Evolutionary conservation across 2,797 vertebrate genomes (phyloP), one percentile per base, ranked within the genome.

Genomic region (Natrix natrix): DNA sequence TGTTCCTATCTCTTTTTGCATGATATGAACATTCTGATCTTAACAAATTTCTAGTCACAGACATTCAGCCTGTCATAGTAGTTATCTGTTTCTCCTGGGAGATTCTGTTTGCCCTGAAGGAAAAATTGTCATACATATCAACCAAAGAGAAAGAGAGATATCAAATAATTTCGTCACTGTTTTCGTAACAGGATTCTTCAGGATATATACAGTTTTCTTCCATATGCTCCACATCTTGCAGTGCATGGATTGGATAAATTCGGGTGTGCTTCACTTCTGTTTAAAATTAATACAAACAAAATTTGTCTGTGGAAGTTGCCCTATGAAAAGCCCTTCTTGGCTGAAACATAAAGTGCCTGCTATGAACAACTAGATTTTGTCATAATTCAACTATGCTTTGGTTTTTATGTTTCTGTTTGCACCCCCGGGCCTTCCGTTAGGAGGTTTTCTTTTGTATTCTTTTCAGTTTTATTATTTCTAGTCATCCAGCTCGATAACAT

Each of bases 21-120:
- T 95, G 89, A 56, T 92, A 92, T 96, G 97, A 96, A 95, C 94
- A 97, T 96, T 97, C 94, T 95, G 59, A 95, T 96, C 94, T 94
- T 91, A 94, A 95, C 78, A 94, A 94, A 93, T 94, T 96, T 95
- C 92, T 96, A 52, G 90, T 93, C 93, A n/a, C 83, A 89, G 93
- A 93, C 94, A 90, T 91, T 92, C 95, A 94, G 86, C 16, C 83
- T 94, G 56, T 90, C 93, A 93, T 61, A 95, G 93, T 94, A 92
- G 91, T 94, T 86, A 91, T 87, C 93, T 95, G 86, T 92, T 93
- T 89, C 90, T 87, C 91, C 52, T 61, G 95, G 93, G 94, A 96
- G 69, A 16, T 56, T 93, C 92, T 94, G 93, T 91, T 89, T 96
- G 94, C 92, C 93, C 88, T 52, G 93, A 55, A 96, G 96, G 95